Conservation (phyloP, 2,797 vertebrate genomes). For the Aythya fuligula region DNA sequence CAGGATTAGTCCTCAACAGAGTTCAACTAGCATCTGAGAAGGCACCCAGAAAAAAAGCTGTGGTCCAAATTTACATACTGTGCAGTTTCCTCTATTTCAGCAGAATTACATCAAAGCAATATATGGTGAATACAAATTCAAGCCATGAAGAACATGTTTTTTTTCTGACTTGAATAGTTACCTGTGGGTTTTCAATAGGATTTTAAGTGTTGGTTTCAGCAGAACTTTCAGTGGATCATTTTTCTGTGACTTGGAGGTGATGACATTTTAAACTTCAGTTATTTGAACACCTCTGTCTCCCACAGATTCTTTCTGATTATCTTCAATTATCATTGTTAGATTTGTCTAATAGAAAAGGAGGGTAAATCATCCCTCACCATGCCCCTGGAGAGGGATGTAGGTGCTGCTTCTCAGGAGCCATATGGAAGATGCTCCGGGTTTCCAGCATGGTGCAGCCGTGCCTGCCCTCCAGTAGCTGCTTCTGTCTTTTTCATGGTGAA, state of each 20-base stretch:
- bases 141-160: neutral
- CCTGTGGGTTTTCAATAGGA: neutral
- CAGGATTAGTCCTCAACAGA: too few species aligned
- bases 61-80: neutral
- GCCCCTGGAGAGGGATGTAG: neutral
- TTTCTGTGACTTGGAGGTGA: neutral
- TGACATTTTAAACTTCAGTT: neutral
- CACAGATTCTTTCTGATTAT: neutral
- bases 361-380: fast-evolving
- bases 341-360: neutral
- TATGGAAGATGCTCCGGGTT: neutral
- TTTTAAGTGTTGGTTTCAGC: neutral
- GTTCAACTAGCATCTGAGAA: too few species aligned
- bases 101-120: neutral
- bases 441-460: neutral
- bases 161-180: neutral
- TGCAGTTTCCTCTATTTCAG: neutral
- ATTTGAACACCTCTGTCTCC: neutral
- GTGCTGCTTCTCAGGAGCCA: neutral
- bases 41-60: neutral
- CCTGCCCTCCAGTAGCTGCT: neutral
- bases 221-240: neutral
- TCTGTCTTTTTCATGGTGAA: neutral
- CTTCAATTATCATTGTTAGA: neutral
- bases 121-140: neutral